Evolutionary conservation across 2,797 vertebrate genomes (phyloP), one percentile per base, ranked within the genome.

Genomic region (Spea hammondii): DNA sequence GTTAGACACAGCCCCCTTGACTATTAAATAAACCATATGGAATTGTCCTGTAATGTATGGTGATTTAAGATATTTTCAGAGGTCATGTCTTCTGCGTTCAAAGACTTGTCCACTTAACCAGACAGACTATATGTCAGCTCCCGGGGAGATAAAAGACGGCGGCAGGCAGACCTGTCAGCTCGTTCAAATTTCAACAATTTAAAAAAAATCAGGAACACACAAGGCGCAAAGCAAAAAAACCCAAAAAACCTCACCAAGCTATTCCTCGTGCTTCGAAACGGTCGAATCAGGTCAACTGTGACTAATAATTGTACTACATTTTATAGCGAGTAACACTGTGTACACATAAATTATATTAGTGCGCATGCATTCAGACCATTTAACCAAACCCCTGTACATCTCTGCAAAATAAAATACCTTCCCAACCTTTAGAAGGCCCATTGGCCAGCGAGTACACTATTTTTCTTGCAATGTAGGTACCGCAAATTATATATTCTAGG

Each of bases 71-170:
- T 59, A 8, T 57, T 5, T 13, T 17, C n/a, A 17, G n/a, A 62
- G 14, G 59, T 6, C n/a, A 1, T 17, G 59, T 6, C n/a, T 62
- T 17, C 59, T 3, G 59, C n/a, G n/a, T 32, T 62, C 14, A 62
- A 32, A 32, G 14, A 62, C n/a, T 17, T 62, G 47, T 74, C 65
- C 69, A 65, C 59, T 79, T 64, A 54, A 55, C 32, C 50, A 79
- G 65, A 60, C 65, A 13, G 71, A 73, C 71, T 74, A 69, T 66
- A 70, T 75, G 78, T 70, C 72, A 70, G 66, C 78, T 79, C 78
- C 78, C 10, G 72, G 14, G 66, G 78, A 70, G 78, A 79, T 70
- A 74, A 79, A 70, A 73, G 78, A 70, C 65, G 70, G 57, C 32
- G 49, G 8, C 32, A 75, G 17, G 65, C 72, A 55, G 66, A 74